Evolutionary conservation across 2,113 vertebrate species (phyloP), one percentile per base, ranked within the genome.

Genomic region (Myanophis thanlyinensis): DNA sequence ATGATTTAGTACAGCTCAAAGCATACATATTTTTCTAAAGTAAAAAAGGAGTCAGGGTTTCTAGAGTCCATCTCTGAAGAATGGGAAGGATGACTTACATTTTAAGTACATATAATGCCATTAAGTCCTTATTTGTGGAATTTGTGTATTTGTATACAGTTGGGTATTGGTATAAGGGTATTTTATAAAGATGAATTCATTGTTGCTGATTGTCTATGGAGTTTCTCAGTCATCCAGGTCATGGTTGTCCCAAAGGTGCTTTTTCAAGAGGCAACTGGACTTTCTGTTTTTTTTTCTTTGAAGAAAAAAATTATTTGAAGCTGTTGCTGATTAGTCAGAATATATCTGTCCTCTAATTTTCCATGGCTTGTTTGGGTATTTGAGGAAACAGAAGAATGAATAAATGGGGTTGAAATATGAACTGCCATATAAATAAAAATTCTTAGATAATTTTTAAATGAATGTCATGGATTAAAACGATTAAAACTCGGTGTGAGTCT

Each of bases 341-440:
- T 95, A 90, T 20, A 40, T 80, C 8, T 85, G 53, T 62, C 46
- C 47, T 9, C 25, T 94, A 67, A 92, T 94, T 95, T 95, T 92
- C 52, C 25, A 91, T 86, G 93, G 93, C 47, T 84, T 91, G 87
- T 2, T 90, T 85, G 20, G 87, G 85, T 27, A 67, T 67, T 96
- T 91, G 88, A 95, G 95, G 56, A 88, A 80, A 73, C 25, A 62
- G 22, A 12, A 53, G 22, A 27, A 90, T 25, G 52, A 93, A 25
- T 62, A 73, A 73, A 94, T 86, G 47, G 94, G 92, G 93, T 27
- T 94, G 93, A 94, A 95, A 95, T 52, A 90, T 80, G 91, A 96
- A 87, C 93, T 94, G 91, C 95, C 93, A 92, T 92, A 94, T 88
- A 27, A 94, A 92, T 93, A 93, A 91, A 35, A 93, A 93, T 88